Evolutionary conservation across 1,140 invertebrate species (phyloP).

Genomic region (Drosophila malerkotliana): DNA sequence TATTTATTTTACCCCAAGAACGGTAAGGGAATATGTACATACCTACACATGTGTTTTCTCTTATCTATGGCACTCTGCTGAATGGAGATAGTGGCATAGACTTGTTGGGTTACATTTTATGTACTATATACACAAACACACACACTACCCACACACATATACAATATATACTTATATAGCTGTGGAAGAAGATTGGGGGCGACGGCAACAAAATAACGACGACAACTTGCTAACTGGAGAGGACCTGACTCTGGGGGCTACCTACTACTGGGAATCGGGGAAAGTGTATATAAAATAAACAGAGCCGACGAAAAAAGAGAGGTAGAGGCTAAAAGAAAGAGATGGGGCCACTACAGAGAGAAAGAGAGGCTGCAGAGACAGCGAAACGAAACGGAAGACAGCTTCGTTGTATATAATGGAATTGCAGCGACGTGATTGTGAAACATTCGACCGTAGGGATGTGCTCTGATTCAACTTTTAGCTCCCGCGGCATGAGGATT

Average conservation of each 20-base stretch:
- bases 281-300: conserved; percentile 58
- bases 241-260: conserved; percentile 41
- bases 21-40: conserved; percentile 6
- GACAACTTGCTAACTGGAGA: conserved; percentile 74
- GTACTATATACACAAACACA: conserved; percentile 22
- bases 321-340: conserved; percentile 15
- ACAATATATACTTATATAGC: not conserved
- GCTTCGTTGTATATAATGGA: conserved; percentile 79
- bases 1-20: conserved; percentile 6
- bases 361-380: conserved; percentile 15
- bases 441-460: conserved; percentile 84
- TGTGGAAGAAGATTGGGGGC: conserved; percentile 27
- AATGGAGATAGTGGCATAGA: conserved; percentile 49
- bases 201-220: conserved; percentile 68
- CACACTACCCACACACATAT: conserved; percentile 1
- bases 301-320: conserved; percentile 28
- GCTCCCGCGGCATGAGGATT: conserved; percentile 58
- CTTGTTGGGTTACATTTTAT: conserved; percentile 50
- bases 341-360: not conserved
- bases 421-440: conserved; percentile 84
- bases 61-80: conserved; percentile 37
- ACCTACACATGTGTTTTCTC: conserved; percentile 6
- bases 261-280: conserved; percentile 43
- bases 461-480: conserved; percentile 83
- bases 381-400: conserved; percentile 22